Evolutionary conservation across 1,140 invertebrate species (phyloP), one percentile per base, ranked within the genome.

Genomic region (Pseudomyrmex sp.): DNA sequence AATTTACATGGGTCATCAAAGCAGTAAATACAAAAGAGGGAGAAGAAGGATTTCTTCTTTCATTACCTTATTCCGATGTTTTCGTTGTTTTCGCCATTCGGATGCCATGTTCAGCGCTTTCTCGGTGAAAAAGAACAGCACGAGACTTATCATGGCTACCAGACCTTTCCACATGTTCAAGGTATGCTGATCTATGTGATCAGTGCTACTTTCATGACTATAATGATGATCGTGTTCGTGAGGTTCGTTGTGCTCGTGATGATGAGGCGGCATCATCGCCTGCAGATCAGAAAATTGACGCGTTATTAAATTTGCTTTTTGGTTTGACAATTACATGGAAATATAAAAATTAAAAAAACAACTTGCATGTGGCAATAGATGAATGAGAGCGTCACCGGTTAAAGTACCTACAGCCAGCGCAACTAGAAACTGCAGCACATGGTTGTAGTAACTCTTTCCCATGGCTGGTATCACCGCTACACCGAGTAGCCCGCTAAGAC

Each of bases 391-490:
- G 95, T 99, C 98, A 5, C 98, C 98, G 58, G 97, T 97, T 66
- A 99, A 95, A 4, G 98, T 98, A 13, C 98, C 98, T 50, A 99
- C 97, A 48, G 98, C 98, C 74, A 99, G 94, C 0, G 98, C 98
- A 4, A 99, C 98, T 75, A 99, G 94, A 93, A 98, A 98, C 93
- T 99, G 98, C 76, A 99, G 95, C 54, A 99, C 94, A 85, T 98
- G 97, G 89, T 98, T 97, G 92, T 99, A 99, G 93, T 98, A 98
- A 73, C 96, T 96, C 90, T 97, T 97, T 91, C 98, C 96, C 97
- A 98, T 98, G 12, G 98, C 96, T 1, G 98, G 98, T 91, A 99
- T 98, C 2, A 99, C 97, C 35, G 96, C 96, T 23, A 98, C 96
- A 12, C 97, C 97, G 10, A 98, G 93, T 58, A 99, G 92, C 52